A percentile compares a stretch with the other conserved stretches of the same genome.
Conservation (phyloP, 2,888 invertebrate species). For the Drosophila anceps region DNA sequence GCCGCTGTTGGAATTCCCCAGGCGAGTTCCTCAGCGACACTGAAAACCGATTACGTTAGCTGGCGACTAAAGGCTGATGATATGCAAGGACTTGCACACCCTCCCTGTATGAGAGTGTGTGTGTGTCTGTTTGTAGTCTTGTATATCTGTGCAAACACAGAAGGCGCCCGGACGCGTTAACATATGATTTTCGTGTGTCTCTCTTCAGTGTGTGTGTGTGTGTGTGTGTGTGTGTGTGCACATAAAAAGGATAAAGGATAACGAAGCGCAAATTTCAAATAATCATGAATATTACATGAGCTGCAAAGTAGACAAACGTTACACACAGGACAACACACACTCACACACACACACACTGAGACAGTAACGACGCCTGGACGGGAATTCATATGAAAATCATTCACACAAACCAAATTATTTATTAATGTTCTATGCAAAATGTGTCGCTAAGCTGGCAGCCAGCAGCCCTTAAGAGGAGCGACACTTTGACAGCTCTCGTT, state of each 20-base stretch:
- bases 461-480: slow-evolving; percentile 30
- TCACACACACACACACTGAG: slow-evolving; percentile 11
- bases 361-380: slow-evolving; percentile 41
- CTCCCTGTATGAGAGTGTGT: not conserved
- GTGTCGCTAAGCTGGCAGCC: slow-evolving; percentile 29
- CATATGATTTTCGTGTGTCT: slow-evolving; percentile 79
- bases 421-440: slow-evolving; percentile 72
- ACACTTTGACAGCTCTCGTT: slow-evolving; percentile 54
- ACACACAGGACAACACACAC: slow-evolving; percentile 49
- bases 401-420: slow-evolving; percentile 77
- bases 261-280: slow-evolving; percentile 82
- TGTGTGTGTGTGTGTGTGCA: slow-evolving; percentile 31
- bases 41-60: slow-evolving; percentile 76
- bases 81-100: slow-evolving; percentile 66
- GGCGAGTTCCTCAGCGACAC: slow-evolving; percentile 46
- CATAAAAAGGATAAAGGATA: slow-evolving; percentile 77
- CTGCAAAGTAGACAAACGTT: slow-evolving; percentile 76
- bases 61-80: slow-evolving; percentile 70
- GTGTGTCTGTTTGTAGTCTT: slow-evolving; percentile 28
- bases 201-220: slow-evolving; percentile 10
- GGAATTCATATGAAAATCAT: slow-evolving; percentile 74
- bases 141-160: slow-evolving; percentile 69
- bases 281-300: slow-evolving; percentile 82
- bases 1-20: slow-evolving; percentile 70
- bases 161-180: slow-evolving; percentile 76